Percentiles rank a stretch among this genome's conserved stretches.
Evolutionary conservation across 2,113 vertebrate species (phyloP).

Genomic region (Rhadina sibilatrix): DNA sequence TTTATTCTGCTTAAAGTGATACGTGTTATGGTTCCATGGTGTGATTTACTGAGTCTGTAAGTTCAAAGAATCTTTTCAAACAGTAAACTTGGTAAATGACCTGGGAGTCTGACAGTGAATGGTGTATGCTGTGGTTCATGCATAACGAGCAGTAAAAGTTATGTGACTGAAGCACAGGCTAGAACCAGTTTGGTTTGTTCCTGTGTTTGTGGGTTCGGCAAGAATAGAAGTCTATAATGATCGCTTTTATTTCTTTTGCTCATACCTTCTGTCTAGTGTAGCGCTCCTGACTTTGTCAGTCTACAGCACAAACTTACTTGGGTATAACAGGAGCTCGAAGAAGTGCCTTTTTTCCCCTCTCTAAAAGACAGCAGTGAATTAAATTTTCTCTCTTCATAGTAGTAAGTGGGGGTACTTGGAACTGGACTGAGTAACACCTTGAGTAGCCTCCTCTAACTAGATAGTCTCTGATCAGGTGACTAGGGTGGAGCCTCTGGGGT

Average conservation of each 20-base stretch:
- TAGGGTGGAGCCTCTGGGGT: background rate
- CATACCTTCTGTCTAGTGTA: background rate
- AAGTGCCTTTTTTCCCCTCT: background rate
- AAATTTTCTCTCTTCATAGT: background rate
- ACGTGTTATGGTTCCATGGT: background rate
- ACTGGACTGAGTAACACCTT: background rate
- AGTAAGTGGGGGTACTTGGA: background rate
- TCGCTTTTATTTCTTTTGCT: background rate
- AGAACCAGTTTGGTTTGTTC: conserved; percentile 46
- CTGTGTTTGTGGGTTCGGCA: background rate
- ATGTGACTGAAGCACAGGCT: background rate
- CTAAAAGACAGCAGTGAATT: background rate
- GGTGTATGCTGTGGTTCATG: conserved; percentile 2
- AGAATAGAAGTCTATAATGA: background rate
- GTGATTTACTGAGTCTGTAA: background rate
- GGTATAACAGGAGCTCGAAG: background rate
- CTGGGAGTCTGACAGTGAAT: background rate
- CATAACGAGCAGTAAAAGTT: conserved; percentile 38
- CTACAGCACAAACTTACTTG: background rate
- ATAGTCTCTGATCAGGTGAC: rapidly evolving
- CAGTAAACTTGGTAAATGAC: background rate
- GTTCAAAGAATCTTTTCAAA: background rate
- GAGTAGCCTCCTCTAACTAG: background rate
- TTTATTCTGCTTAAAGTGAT: background rate
- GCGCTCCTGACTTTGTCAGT: background rate